Evolutionary conservation across 1,140 invertebrate genomes (phyloP), one percentile per base, ranked within the genome.

Genomic region (Armadillidium nasatum): DNA sequence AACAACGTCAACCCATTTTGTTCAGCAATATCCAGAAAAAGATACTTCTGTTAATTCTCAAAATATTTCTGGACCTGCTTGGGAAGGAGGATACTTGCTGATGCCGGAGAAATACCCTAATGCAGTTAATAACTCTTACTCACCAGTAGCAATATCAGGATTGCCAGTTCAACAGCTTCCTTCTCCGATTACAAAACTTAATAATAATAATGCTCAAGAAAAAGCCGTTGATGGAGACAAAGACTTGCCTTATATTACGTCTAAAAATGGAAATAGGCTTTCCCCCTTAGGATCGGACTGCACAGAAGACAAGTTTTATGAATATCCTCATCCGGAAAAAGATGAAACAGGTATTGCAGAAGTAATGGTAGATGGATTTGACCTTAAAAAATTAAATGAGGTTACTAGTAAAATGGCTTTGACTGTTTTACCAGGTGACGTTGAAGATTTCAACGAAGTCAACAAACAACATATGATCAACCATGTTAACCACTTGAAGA

Each of bases 31-130:
- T 68, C 81, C 81, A 44, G 81, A 82, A 67, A 74, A 79, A 68
- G 81, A 82, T 70, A 80, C 77, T 13, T 69, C 80, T 1, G 43
- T 67, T 4, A 54, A 76, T 13, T 79, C 76, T 0, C 80, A 81
- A 33, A 54, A 44, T 11, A 6, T 33, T 33, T 23, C 22, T 44
- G 67, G 71, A 11, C 76, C 75, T 10, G 77, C 76, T 10, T 78
- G 77, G 76, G 78, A 78, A 67, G 79, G 73, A 23, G 76, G 78
- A 23, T 82, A 80, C 71, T 73, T 75, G n/a, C 73, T 75, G 70
- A 83, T 81, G 22, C 75, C 82, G 11, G 83, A 83, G 74, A 83
- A 83, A 77, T 83, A 83, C 78, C 73, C 79, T 23, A 73, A 80
- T 50, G 74, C 79, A 45, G 81, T 69, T 10, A 82, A 79, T 43